Conservation (phyloP, 1,140 invertebrate species). For the Branchinecta lynchi region DNA sequence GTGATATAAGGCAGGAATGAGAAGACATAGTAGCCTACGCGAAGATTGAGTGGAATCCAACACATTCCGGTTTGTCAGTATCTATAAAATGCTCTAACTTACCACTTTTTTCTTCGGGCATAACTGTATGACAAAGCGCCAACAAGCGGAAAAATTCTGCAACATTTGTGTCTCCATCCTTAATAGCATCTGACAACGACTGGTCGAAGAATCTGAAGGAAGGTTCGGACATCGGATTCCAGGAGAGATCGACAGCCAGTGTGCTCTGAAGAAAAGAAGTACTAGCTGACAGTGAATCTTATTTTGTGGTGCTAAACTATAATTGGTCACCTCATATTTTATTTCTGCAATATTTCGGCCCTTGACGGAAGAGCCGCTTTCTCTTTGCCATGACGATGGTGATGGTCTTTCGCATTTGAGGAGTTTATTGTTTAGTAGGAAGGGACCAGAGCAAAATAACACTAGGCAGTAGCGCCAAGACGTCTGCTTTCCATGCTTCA, state of each 20-base stretch:
- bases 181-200: slow-evolving; percentile 66
- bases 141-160: slow-evolving; percentile 76
- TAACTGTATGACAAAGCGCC: slow-evolving; percentile 91
- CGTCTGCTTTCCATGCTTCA: no score
- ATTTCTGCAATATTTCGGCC: no score
- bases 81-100: slow-evolving; percentile 27
- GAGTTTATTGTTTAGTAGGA: no score
- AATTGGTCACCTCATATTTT: no score
- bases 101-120: slow-evolving; percentile 79
- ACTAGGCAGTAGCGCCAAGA: no score
- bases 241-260: slow-evolving; percentile 76
- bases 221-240: slow-evolving; percentile 76
- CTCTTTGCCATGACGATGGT: no score
- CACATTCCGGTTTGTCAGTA: not conserved
- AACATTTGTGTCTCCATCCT: slow-evolving; percentile 47
- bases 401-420: no score
- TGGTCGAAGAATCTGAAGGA: slow-evolving; percentile 89
- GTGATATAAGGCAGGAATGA: no score
- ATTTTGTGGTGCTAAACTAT: no score
- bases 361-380: no score
- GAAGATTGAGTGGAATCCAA: not conserved
- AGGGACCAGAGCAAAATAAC: no score
- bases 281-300: no score
- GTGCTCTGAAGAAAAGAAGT: slow-evolving; percentile 40
- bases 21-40: not conserved